Percentiles rank a stretch among this genome's conserved stretches.
Conservation (phyloP, 2,888 invertebrate species). For the Cheilosia variabilis region DNA sequence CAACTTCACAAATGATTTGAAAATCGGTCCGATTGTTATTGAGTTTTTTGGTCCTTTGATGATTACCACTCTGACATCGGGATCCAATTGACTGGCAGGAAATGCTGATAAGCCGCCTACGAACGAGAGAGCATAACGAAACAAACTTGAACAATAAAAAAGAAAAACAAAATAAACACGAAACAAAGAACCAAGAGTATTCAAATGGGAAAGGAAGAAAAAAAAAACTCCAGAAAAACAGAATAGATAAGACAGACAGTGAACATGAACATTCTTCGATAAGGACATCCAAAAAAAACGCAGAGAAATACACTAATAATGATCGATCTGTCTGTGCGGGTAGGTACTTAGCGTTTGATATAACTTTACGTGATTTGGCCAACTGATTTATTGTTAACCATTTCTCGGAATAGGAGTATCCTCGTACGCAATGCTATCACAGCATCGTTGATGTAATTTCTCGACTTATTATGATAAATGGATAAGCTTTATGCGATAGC, state of each 20-base stretch:
- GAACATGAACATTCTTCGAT: neutral
- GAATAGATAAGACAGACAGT: slow-evolving; percentile 44
- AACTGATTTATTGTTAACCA: slow-evolving; percentile 59
- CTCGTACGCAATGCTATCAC: slow-evolving; percentile 12
- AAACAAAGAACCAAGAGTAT: slow-evolving; percentile 30
- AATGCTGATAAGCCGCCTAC: slow-evolving; percentile 87
- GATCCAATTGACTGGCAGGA: slow-evolving; percentile 87
- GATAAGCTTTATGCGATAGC: slow-evolving; percentile 25
- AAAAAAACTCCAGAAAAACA: slow-evolving; percentile 11
- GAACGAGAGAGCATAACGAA: slow-evolving; percentile 58
- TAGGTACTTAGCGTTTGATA: slow-evolving; percentile 57
- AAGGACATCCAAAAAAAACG: slow-evolving; percentile 7
- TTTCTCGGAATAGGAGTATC: slow-evolving; percentile 4
- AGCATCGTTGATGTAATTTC: slow-evolving; percentile 57
- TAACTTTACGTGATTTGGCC: slow-evolving; percentile 45
- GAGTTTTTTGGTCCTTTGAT: slow-evolving; percentile 88
- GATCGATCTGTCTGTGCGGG: slow-evolving; percentile 62
- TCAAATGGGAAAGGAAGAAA: slow-evolving; percentile 37
- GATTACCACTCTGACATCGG: slow-evolving; percentile 87
- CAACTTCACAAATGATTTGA: slow-evolving; percentile 86
- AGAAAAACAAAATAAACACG: neutral
- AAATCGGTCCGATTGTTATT: slow-evolving; percentile 89
- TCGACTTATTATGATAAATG: slow-evolving; percentile 65
- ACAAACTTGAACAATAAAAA: slow-evolving; percentile 30
- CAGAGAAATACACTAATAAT: slow-evolving; percentile 45